Evolutionary conservation across 2,113 vertebrate genomes (phyloP), one percentile per base, ranked within the genome.

Genomic region (Aegotheles bennettii): DNA sequence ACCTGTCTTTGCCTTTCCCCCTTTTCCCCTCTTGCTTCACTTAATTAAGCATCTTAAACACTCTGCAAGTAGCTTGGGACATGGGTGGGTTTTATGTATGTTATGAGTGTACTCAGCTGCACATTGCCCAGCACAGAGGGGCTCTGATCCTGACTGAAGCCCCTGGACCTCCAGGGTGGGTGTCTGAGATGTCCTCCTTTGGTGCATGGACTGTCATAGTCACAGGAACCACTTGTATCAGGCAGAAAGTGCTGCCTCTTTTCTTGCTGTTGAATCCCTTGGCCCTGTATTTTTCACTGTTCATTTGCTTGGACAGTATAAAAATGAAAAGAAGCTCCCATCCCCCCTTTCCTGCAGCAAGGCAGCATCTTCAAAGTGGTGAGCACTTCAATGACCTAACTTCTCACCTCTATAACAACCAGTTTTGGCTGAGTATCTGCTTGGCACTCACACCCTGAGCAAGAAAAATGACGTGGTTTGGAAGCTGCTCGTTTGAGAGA

Each of bases 191-290:
- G 31, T 65, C 23, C 9, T 69, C 16, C 36, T 88, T 78, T 4
- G 7, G 6, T 16, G 3, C 29, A 13, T 13, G 45, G 36, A 29
- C 47, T 25, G 19, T 57, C 29, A 7, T 4, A 74, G 42, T 0
- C 1, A 11, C 29, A 29, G 53, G 23, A 59, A 29, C 4, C 3
- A 26, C 35, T 35, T 47, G 20, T 33, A 57, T 54, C 56, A 77
- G 29, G 23, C 15, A 67, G n/a, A 79, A 56, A 36, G 7, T 2
- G 2, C 40, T 76, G 13, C 16, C 11, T 83, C 10, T 2, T 45
- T 57, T 81, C 75, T 75, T 0, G 1, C 8, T 45, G 19, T 38
- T 53, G 31, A 64, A 38, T 45, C 17, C 28, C 53, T 29, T 36
- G 11, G 20, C 18, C 28, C n/a, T 48, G 14, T 2, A 13, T 70